Evolutionary conservation across 2,888 invertebrate species (phyloP), one percentile per base, ranked within the genome.

Genomic region (Torymus aiolomorphi): DNA sequence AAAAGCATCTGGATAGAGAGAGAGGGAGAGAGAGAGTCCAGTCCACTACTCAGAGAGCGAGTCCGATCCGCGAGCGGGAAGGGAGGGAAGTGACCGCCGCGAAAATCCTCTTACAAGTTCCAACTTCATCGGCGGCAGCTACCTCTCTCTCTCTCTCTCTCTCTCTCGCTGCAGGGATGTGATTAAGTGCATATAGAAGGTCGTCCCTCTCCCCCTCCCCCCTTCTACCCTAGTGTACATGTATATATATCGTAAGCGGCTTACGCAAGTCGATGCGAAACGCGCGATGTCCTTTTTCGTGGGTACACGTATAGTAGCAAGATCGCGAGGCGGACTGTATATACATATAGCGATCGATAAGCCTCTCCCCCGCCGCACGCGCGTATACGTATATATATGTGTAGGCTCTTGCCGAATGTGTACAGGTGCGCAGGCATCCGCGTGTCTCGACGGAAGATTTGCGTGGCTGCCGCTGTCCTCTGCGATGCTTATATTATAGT

Each of bases 101-200:
- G 78, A 82, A 85, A 86, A 87, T 87, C 86, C 86, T 86, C 86
- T 87, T 87, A 87, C 78, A 84, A 77, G 86, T 84, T 85, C 84
- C 84, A 84, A 86, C 85, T 86, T 86, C 84, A 86, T 86, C 84
- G 85, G 84, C 77, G 82, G 79, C 78, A 74, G 83, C 71, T 82
- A 80, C 74, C 56, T 10, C 31, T 10, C 49, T 10, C 16, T 16
- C 1, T n/a, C 57, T 10, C 49, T 8, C n/a, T 16, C 24, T 51
- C 24, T 16, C 57, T 5, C 18, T 59, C n/a, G 18, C 67, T 18
- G 52, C 63, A 31, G 31, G 77, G 65, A 77, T 71, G 66, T 61
- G 77, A 77, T 72, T 78, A 78, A 73, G 75, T 79, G 69, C 75
- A 80, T 66, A 71, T 56, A 71, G 80, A 20, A 73, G 78, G 65